phyloP scores from a whole-genome alignment of 2,888 invertebrate species.

The Lumbricus terrestris region DNA sequence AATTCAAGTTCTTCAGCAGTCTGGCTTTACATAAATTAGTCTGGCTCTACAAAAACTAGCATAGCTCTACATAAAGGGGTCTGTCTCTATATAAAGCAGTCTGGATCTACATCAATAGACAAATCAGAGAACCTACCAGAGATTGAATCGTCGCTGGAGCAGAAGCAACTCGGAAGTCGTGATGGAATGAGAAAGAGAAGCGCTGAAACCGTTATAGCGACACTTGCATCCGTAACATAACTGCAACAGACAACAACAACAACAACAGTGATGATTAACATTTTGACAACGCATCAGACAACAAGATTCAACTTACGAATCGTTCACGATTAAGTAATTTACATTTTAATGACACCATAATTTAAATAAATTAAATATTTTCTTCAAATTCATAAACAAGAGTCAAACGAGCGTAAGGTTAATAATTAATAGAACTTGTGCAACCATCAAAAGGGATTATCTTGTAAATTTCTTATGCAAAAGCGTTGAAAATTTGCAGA shows the following conservation, averaged over 20 bases:
- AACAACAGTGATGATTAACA: too few relatives aligned
- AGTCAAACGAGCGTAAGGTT: not conserved
- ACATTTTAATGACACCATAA: not conserved
- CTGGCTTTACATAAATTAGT: too few relatives aligned
- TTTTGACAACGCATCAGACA: too few relatives aligned
- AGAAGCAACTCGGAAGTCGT: constrained; percentile 25
- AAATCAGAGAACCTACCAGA: not conserved
- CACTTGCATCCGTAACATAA: constrained; percentile 35
- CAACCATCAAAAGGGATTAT: too few relatives aligned
- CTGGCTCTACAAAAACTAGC: too few relatives aligned
- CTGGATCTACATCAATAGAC: too few relatives aligned
- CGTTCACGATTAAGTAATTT: not conserved
- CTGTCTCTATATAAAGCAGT: too few relatives aligned
- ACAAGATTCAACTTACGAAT: not conserved
- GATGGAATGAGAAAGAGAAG: constrained; percentile 33
- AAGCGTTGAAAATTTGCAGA: not conserved
- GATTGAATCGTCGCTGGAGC: not conserved
- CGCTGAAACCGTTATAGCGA: constrained; percentile 29
- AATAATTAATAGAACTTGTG: too few relatives aligned
- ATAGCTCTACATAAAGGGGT: too few relatives aligned
- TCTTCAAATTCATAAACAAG: not conserved
- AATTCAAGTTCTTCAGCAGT: too few relatives aligned
- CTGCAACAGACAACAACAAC: constrained; percentile 14
- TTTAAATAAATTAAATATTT: not conserved
- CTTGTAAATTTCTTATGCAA: not conserved